Conservation (phyloP, 2,113 vertebrate genomes). For the Paramisgurnus dabryanus region DNA sequence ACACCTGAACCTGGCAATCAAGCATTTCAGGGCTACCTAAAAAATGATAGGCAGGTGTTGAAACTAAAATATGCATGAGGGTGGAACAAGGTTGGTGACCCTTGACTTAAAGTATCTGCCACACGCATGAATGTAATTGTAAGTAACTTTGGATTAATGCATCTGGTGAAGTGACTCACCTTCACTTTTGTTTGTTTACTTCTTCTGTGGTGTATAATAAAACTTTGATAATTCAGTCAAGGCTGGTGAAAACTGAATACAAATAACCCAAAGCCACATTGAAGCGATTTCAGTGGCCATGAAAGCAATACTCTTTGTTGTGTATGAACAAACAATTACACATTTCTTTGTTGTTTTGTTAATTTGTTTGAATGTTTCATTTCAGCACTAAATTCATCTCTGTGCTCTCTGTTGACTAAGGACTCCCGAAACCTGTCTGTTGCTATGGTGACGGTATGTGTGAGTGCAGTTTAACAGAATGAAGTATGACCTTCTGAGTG, state of each 20-base stretch:
- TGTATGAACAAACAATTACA: not conserved
- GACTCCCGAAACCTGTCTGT: constrained; percentile 25
- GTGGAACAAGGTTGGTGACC: no score
- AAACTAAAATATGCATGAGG: no score
- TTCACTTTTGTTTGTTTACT: no score
- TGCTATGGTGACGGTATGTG: constrained; percentile 22
- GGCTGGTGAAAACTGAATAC: not conserved
- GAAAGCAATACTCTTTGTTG: not conserved
- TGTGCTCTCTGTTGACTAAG: not conserved
- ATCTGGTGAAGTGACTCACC: no score
- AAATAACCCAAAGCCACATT: not conserved
- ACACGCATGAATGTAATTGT: no score
- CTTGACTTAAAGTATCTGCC: no score
- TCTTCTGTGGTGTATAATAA: not conserved
- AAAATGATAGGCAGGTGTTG: no score
- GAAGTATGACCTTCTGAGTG: constrained; percentile 36
- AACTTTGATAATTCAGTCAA: not conserved
- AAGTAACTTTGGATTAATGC: no score
- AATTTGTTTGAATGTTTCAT: not conserved
- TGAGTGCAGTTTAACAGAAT: constrained; percentile 18
- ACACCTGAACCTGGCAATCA: no score
- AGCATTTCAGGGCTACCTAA: no score
- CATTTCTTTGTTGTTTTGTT: constrained; percentile 1
- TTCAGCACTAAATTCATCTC: not conserved
- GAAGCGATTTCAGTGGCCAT: not conserved